A percentile compares a stretch with the other conserved stretches of the same genome.
phyloP scores from a whole-genome alignment of 1,140 invertebrate genomes.

The Andrena cerasifolii region DNA sequence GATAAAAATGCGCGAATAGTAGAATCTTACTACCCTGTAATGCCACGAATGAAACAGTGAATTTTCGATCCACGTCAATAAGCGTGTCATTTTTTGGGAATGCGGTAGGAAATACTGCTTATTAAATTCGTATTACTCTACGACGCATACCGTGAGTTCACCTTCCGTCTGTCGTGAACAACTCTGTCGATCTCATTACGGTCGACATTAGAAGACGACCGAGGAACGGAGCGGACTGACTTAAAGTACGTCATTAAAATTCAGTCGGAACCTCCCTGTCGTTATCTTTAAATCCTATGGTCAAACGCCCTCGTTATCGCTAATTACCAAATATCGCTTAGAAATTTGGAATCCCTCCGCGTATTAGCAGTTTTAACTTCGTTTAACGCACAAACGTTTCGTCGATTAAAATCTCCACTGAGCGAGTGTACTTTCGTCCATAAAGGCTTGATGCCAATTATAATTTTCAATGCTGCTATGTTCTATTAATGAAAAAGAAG shows the following conservation, averaged over 20 bases:
- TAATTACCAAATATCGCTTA: conserved; percentile 37
- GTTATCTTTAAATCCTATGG: conserved; percentile 22
- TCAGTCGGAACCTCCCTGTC: conserved; percentile 24
- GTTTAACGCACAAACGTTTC: not conserved
- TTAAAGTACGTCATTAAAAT: conserved; percentile 62
- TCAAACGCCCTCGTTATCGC: conserved; percentile 48
- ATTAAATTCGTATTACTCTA: not conserved
- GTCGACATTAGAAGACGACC: conserved; percentile 37
- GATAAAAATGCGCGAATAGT: too few species aligned
- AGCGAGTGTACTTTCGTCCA: not conserved
- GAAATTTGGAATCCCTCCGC: not conserved
- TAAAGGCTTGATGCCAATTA: not conserved
- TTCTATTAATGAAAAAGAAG: not conserved
- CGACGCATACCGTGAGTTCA: not conserved
- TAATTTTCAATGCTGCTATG: not conserved
- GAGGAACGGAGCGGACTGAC: conserved; percentile 36
- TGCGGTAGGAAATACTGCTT: not conserved
- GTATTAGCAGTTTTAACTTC: conserved; percentile 2
- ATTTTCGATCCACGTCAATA: too few species aligned
- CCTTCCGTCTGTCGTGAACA: not conserved
- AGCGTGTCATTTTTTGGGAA: not conserved
- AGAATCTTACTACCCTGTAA: too few species aligned
- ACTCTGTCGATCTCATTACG: conserved; percentile 19
- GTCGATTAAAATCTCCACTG: not conserved
- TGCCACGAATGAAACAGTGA: too few species aligned